Conservation (phyloP, 2,797 vertebrate species). For the Esox masquinongy region DNA sequence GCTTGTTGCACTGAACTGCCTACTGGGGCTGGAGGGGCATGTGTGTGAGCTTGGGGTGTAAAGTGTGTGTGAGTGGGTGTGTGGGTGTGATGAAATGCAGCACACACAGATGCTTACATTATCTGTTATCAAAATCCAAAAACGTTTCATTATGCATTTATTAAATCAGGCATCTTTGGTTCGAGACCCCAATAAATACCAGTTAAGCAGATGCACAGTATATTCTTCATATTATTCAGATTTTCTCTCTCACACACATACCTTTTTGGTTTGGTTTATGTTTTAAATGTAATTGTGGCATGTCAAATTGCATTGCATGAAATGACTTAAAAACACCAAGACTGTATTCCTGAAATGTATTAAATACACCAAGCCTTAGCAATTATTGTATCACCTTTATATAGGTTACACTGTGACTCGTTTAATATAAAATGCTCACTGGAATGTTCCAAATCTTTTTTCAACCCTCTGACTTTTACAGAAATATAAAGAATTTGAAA, state of each 20-base stretch:
- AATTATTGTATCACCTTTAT: neutral
- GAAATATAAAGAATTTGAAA: conserved; percentile 97
- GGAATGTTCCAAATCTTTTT: neutral
- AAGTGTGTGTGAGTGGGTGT: neutral
- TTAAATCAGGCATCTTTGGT: neutral
- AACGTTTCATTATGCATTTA: neutral
- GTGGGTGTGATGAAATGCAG: neutral
- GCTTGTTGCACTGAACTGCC: conserved; percentile 30
- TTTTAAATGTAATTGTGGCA: neutral
- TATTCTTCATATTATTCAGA: neutral
- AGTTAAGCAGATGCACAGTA: neutral
- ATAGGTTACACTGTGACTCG: neutral
- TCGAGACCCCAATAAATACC: neutral
- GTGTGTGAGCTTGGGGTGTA: neutral
- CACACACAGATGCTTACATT: neutral
- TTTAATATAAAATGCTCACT: neutral
- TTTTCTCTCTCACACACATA: neutral
- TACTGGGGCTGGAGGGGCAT: neutral
- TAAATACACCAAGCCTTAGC: neutral
- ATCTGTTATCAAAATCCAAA: neutral
- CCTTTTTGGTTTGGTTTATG: neutral
- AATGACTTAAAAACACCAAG: neutral
- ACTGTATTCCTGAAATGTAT: neutral
- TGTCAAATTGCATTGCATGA: neutral
- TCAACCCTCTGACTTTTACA: conserved; percentile 58